Percentiles rank a stretch among this genome's conserved stretches.
These are phyloP conservation scores for Siphamia tubifer DNA, from an alignment of 2,113 vertebrate genomes.

Conservation along the genomic window DNA sequence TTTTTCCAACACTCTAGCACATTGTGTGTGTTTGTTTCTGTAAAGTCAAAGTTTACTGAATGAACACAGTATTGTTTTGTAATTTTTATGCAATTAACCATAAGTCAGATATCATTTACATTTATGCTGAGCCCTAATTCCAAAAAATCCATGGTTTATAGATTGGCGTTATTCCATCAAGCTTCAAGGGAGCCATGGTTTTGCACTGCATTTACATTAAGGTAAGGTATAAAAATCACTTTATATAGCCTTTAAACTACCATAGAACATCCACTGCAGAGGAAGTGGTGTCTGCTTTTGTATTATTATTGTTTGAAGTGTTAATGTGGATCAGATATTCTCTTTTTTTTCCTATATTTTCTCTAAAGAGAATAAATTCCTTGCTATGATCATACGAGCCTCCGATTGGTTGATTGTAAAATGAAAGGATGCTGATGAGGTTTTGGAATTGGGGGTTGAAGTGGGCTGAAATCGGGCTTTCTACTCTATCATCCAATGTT, in stretches of 20 bases:
- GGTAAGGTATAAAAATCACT: constrained; percentile 1
- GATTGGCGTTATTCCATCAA: background rate
- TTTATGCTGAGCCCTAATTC: constrained; percentile 26
- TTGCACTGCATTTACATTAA: constrained; percentile 36
- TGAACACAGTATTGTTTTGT: background rate
- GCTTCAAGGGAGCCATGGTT: background rate
- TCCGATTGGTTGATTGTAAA: too few species aligned
- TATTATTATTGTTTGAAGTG: background rate
- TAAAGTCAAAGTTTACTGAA: too few species aligned
- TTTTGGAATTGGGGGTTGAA: too few species aligned
- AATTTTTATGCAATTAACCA: background rate
- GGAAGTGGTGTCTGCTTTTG: background rate
- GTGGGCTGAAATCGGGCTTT: too few species aligned
- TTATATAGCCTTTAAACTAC: constrained; percentile 3
- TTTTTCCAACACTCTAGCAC: too few species aligned
- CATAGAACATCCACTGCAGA: background rate
- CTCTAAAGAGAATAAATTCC: too few species aligned
- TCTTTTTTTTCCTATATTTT: too few species aligned
- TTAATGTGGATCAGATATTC: background rate
- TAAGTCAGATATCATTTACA: constrained; percentile 27
- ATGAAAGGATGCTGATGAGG: too few species aligned
- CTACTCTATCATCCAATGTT: too few species aligned
- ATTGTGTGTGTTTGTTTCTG: too few species aligned
- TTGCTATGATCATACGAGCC: too few species aligned
- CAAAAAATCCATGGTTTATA: constrained; percentile 28